phyloP scores from a whole-genome alignment of 2,888 invertebrate genomes.

The Hylaea fasciaria region DNA sequence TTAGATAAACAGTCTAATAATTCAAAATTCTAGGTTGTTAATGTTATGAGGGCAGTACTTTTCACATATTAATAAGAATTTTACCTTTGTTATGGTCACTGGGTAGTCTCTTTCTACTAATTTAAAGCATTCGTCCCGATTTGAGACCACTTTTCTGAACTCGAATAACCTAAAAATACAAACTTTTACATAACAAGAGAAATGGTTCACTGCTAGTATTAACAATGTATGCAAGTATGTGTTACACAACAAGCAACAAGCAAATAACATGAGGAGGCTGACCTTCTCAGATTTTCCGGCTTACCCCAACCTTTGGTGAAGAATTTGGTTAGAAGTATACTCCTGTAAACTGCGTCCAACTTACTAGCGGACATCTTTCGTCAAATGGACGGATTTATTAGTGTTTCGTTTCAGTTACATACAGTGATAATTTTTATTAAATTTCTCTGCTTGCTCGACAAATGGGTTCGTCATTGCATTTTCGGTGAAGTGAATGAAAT shows the following conservation, averaged over 20 bases:
- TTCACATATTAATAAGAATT: conserved; percentile 7
- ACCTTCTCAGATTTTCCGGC: conserved; percentile 95
- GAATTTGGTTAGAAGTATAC: conserved; percentile 94
- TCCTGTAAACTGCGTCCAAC: conserved; percentile 93
- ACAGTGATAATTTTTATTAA: conserved; percentile 42
- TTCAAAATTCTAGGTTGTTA: too few relatives aligned
- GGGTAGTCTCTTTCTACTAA: conserved; percentile 93
- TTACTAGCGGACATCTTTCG: conserved; percentile 85
- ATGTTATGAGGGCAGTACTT: too few relatives aligned
- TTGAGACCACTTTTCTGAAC: conserved; percentile 94
- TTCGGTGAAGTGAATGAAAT: conserved; percentile 50
- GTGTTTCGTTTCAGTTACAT: conserved; percentile 43
- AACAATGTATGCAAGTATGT: too few relatives aligned
- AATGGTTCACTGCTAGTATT: neutral
- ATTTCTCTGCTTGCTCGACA: conserved; percentile 24
- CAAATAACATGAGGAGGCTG: conserved; percentile 42
- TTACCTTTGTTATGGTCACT: conserved; percentile 93
- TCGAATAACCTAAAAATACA: conserved; percentile 91
- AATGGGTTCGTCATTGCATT: conserved; percentile 58
- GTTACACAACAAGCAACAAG: conserved; percentile 47
- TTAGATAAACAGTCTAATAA: too few relatives aligned
- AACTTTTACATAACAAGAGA: conserved; percentile 27
- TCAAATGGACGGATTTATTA: conserved; percentile 41
- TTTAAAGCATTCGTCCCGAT: conserved; percentile 92
- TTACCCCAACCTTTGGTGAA: conserved; percentile 99